phyloP scores from a whole-genome alignment of 2,113 vertebrate species.

The Rhadina sibilatrix region DNA sequence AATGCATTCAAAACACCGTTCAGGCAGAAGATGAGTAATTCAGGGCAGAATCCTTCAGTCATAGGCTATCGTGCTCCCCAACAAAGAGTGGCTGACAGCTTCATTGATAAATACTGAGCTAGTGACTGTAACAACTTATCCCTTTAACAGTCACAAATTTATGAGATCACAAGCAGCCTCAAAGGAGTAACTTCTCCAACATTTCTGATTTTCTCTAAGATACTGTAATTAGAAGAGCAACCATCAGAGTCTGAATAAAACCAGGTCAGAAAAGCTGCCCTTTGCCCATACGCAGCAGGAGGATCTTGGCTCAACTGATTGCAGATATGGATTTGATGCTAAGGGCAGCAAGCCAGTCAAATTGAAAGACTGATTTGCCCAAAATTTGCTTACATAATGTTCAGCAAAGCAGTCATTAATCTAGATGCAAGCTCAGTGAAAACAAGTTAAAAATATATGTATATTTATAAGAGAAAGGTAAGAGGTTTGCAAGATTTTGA shows the following conservation, averaged over 20 bases:
- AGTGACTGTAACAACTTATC: background rate
- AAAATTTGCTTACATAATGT: background rate
- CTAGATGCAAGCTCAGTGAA: background rate
- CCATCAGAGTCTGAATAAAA: background rate
- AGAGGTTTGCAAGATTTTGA: conserved; percentile 25
- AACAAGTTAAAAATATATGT: background rate
- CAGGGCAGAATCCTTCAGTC: background rate
- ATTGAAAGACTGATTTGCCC: background rate
- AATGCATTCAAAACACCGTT: background rate
- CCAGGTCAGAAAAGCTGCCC: background rate
- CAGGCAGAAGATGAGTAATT: background rate
- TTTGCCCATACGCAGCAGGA: background rate
- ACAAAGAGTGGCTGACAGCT: background rate
- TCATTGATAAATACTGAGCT: background rate
- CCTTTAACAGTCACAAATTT: background rate
- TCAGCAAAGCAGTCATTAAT: background rate
- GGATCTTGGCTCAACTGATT: background rate
- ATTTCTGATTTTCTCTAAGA: background rate
- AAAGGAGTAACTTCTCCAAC: background rate
- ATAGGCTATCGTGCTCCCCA: fast-evolving
- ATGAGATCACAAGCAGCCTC: background rate
- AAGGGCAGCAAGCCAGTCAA: background rate
- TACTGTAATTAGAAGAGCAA: background rate
- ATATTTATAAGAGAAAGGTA: background rate
- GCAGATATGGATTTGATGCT: background rate